Percentiles rank a stretch among this genome's conserved stretches.
Evolutionary conservation across 2,888 invertebrate species (phyloP).

Genomic region (Troides oblongomaculatus): DNA sequence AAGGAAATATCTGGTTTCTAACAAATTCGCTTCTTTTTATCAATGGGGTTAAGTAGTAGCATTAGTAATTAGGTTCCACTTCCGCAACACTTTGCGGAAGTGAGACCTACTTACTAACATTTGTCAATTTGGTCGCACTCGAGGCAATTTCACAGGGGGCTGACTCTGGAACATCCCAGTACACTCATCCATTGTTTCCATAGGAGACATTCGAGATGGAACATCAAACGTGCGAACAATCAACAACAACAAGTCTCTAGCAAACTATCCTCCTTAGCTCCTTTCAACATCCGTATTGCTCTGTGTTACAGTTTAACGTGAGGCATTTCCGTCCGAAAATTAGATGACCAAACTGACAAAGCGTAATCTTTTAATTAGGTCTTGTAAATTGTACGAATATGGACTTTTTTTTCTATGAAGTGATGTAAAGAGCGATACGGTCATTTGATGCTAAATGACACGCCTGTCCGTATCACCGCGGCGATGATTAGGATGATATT

Average conservation of each 20-base stretch:
- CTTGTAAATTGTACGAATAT: too few relatives aligned
- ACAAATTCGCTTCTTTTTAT: too few relatives aligned
- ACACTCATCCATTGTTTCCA: slow-evolving; percentile 14
- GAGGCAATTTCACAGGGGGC: slow-evolving; percentile 55
- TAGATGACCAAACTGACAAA: too few relatives aligned
- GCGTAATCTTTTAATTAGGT: too few relatives aligned
- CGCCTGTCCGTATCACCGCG: too few relatives aligned
- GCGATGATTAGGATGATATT: too few relatives aligned
- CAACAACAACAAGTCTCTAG: slow-evolving; percentile 11
- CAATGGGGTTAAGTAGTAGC: too few relatives aligned
- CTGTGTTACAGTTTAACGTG: not conserved
- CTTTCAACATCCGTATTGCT: slow-evolving; percentile 5
- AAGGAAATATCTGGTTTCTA: too few relatives aligned
- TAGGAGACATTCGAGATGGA: slow-evolving; percentile 10
- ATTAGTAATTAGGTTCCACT: too few relatives aligned
- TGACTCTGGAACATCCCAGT: slow-evolving; percentile 36
- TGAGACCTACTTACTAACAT: slow-evolving; percentile 1
- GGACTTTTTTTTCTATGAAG: too few relatives aligned
- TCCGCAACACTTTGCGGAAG: not conserved
- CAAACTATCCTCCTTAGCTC: slow-evolving; percentile 8
- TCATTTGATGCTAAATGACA: too few relatives aligned
- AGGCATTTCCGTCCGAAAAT: not conserved
- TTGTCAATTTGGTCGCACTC: slow-evolving; percentile 45
- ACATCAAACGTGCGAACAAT: slow-evolving; percentile 21
- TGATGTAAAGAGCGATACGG: too few relatives aligned